Evolutionary conservation across 1,140 invertebrate genomes (phyloP), one percentile per base, ranked within the genome.

Genomic region (Thaumetopoea pityocampa): DNA sequence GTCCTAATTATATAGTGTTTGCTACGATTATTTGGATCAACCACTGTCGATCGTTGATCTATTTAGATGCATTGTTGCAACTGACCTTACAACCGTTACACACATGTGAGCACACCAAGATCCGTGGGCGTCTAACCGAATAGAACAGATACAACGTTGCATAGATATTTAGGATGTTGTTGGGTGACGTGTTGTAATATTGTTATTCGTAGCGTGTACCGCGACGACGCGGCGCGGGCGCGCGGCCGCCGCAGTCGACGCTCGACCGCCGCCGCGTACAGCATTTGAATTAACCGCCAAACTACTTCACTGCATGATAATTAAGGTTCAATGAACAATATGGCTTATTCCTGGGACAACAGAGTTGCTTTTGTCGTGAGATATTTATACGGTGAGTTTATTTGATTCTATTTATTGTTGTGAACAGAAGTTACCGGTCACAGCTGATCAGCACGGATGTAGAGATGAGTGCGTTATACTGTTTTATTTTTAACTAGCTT

Each of bases 271-370:
- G 64, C 51, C 50, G 53, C 51, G 45, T 34, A 32, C 40, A 40
- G 16, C 33, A 28, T 32, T 27, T n/a, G 8, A 23, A 40, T 16
- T 26, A 42, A 24, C 33, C 20, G 43, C 36, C 8, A 27, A n/a
- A 42, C 17, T 49, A 17, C 20, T 32, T 16, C 28, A 27, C 15
- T 40, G 14, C 8, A 38, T 15, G 34, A 10, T 16, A 35, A 37
- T 34, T 34, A n/a, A n/a, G n/a, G 32, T 41, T 40, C 42, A 38
- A 45, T 19, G 14, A 37, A 24, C 11, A 61, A 19, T 32, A 91
- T 92, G 90, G 90, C 91, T 11, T 93, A 92, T 79, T 89, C 87
- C 67, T 94, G 92, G 92, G 90, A 93, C 65, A 93, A 92, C 85
- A 88, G 92, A 59, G 92, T 93, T 46, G 89, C 88, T 62, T 94